These are phyloP conservation scores for Sebastes iracundus DNA, from an alignment of 2,797 vertebrate species.

Conservation along the genomic window DNA sequence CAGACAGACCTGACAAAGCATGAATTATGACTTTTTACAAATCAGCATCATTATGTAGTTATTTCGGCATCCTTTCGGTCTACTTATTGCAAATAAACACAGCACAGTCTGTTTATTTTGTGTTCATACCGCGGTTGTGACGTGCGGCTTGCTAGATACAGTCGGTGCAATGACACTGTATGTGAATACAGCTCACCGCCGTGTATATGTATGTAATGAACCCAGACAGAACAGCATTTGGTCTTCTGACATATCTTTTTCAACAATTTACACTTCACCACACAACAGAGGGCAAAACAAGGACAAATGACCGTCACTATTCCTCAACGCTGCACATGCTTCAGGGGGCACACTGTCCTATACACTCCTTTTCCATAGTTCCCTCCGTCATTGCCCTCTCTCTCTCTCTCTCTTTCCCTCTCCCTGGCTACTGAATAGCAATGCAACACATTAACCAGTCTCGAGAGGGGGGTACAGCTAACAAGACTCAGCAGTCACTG, in stretches of 20 bases:
- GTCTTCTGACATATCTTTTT: neutral
- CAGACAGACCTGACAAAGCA: too few species aligned
- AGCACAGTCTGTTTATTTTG: too few species aligned
- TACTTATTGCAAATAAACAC: too few species aligned
- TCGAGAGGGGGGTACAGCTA: constrained; percentile 44
- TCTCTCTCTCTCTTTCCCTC: neutral
- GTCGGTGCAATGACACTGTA: too few species aligned
- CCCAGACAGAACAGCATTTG: too few species aligned
- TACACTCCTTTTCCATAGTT: constrained; percentile 5
- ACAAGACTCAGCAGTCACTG: constrained; percentile 59
- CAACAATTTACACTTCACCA: neutral
- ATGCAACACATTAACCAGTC: constrained; percentile 58
- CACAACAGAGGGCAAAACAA: constrained; percentile 10
- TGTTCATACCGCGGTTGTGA: too few species aligned
- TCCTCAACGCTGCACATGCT: neutral
- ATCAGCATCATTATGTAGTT: too few species aligned
- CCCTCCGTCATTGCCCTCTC: neutral
- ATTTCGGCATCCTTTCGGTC: too few species aligned
- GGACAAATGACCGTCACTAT: constrained; percentile 18
- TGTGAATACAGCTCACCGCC: too few species aligned
- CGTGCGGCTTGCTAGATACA: too few species aligned
- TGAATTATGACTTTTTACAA: too few species aligned
- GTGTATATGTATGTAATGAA: too few species aligned
- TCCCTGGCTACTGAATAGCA: constrained; percentile 39
- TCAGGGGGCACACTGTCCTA: neutral